Evolutionary conservation across 2,113 vertebrate genomes (phyloP).

Genomic region (Opisthocomus hoazin): DNA sequence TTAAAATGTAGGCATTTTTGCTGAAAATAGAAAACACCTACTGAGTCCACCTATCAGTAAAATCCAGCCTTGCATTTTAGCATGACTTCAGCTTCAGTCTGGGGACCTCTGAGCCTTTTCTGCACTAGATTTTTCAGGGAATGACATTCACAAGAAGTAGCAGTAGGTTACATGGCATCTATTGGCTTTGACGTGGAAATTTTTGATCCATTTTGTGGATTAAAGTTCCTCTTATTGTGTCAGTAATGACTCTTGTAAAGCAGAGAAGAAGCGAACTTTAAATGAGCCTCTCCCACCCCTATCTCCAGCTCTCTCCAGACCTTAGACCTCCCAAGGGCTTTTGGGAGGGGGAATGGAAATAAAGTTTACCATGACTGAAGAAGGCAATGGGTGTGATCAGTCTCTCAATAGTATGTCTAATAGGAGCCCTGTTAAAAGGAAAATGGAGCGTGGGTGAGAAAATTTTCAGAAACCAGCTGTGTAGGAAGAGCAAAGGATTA

Average conservation of each 20-base stretch:
- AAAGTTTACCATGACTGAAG: background rate
- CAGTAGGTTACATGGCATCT: background rate
- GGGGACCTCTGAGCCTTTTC: background rate
- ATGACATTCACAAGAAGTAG: background rate
- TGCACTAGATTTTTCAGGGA: background rate
- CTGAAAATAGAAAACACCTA: background rate
- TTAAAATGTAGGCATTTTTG: background rate
- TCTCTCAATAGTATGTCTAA: background rate
- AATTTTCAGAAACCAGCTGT: background rate
- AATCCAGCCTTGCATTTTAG: background rate
- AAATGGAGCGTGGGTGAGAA: rapidly evolving
- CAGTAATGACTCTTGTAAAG: background rate
- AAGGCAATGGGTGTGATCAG: background rate
- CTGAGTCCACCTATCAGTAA: background rate
- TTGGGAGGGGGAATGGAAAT: background rate
- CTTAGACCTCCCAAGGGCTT: background rate
- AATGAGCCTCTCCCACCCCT: background rate
- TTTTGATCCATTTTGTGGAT: background rate
- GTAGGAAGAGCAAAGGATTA: background rate
- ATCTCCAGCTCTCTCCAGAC: background rate
- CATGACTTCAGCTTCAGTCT: background rate
- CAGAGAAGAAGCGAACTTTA: background rate
- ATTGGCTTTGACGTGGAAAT: background rate
- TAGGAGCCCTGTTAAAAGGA: background rate
- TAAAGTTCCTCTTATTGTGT: background rate